Base-by-base conservation (phyloP, 2,797 vertebrate genomes). In the Bradypodion pumilum region DNA sequence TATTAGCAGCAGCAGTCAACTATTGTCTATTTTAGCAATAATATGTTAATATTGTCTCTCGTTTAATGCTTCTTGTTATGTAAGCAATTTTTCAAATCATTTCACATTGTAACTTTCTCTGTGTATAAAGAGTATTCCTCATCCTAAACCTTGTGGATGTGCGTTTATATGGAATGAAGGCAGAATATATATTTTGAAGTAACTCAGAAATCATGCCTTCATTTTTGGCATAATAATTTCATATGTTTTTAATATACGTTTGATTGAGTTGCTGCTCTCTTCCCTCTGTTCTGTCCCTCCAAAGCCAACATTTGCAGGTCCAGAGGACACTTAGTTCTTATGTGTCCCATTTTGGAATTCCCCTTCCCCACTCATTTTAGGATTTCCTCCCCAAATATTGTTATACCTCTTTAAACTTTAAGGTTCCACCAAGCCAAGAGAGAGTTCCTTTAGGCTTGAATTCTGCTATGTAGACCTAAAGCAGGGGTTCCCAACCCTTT, bases 41-140 rank as follows among this genome's bases (percentile, higher is more conserved):
- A 65, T 13, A 59, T 44, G 21, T 68, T 69, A 77, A 25, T 4
- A 40, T 62, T 73, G 40, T 12, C 70, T 52, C 21, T 37, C n/a
- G n/a, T 82, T 70, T 81, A 81, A 81, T 78, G 62, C 19, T 66
- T 46, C 10, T 65, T 73, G 21, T 74, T 84, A 63, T 65, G 65
- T 65, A 79, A 52, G 69, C 27, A 25, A 49, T 44, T 59, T 70
- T 69, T 81, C 59, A 52, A 52, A 52, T 9, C 52, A 59, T n/a
- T 82, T 82, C 65, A 65, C 76, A 79, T 79, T 84, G 77, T 79
- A 73, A 65, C 73, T 78, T 78, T 79, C 69, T 65, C 63, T 21
- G 60, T 52, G 46, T 84, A 84, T 84, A 84, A 84, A 84, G 42
- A 29, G 13, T 49, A n/a, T 79, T 79, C 76, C 59, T 73, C 76